Conservation (phyloP, 2,113 vertebrate species). For the Hemichromis elongatus region DNA sequence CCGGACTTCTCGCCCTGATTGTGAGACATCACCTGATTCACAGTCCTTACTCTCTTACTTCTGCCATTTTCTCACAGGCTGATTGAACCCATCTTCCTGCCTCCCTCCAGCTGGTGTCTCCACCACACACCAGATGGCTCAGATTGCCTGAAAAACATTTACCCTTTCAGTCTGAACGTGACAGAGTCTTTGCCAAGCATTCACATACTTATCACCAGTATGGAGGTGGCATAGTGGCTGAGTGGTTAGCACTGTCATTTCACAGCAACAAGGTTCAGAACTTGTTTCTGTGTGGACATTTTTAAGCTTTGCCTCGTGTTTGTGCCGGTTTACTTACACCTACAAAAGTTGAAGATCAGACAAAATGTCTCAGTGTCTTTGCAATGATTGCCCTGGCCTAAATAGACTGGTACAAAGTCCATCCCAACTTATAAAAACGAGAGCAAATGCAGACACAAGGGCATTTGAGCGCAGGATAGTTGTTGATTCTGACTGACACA, state of each 20-base stretch:
- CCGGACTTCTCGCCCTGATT: neutral
- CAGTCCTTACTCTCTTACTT: conserved; percentile 5
- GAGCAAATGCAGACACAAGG: neutral
- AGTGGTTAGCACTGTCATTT: conserved; percentile 25
- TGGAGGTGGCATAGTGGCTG: conserved; percentile 29
- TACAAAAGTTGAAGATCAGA: neutral
- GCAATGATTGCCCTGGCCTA: neutral
- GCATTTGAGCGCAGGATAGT: neutral
- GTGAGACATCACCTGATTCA: conserved; percentile 39
- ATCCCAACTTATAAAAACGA: neutral
- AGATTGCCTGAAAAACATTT: conserved; percentile 46
- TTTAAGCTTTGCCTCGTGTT: neutral
- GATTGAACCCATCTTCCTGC: conserved; percentile 34
- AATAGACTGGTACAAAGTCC: neutral
- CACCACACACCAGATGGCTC: conserved; percentile 64
- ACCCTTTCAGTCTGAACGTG: conserved; percentile 52
- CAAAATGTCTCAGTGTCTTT: neutral
- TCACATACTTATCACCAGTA: conserved; percentile 20
- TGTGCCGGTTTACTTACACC: neutral
- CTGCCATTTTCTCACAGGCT: conserved; percentile 26
- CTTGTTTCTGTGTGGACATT: neutral
- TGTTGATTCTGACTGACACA: neutral
- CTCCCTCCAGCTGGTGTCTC: conserved; percentile 60
- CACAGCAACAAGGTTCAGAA: conserved; percentile 3
- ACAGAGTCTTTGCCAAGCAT: conserved; percentile 35